Percentiles rank a stretch among this genome's conserved stretches.
phyloP scores from a whole-genome alignment of 2,888 invertebrate genomes.

The Panzeria rudis region DNA sequence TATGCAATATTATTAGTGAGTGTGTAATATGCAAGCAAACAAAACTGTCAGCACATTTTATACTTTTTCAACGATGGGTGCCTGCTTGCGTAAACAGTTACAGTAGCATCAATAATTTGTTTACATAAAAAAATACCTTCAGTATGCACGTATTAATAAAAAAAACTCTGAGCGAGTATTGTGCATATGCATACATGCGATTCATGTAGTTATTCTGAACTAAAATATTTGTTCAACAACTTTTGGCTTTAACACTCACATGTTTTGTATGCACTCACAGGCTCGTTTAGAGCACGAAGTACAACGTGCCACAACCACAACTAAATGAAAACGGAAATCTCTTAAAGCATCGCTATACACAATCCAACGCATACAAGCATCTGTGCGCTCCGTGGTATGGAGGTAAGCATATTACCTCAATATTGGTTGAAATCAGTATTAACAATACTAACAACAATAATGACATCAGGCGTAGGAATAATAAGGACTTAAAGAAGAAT shows the following conservation, averaged over 20 bases:
- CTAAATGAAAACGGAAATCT: constrained; percentile 70
- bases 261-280: constrained; percentile 63
- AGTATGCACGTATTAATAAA: not conserved
- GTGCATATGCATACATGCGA: constrained; percentile 33
- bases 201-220: constrained; percentile 44
- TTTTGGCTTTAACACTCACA: constrained; percentile 58
- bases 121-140: not conserved
- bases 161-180: not conserved
- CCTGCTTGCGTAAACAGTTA: constrained; percentile 29
- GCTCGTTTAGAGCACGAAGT: constrained; percentile 57
- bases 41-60: constrained; percentile 62
- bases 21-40: constrained; percentile 29
- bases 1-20: no score
- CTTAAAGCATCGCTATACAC: constrained; percentile 41
- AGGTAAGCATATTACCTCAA: constrained; percentile 29
- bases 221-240: constrained; percentile 43
- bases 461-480: constrained; percentile 11
- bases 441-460: not conserved
- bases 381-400: not conserved
- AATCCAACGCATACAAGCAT: constrained; percentile 6
- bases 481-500: constrained; percentile 47
- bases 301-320: constrained; percentile 59
- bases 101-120: constrained; percentile 5
- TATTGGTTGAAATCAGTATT: constrained; percentile 22
- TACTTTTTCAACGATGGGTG: constrained; percentile 35